These are phyloP conservation scores for Leptinotarsa rubiginosa DNA, from an alignment of 2,888 invertebrate genomes.

Conservation along the genomic window DNA sequence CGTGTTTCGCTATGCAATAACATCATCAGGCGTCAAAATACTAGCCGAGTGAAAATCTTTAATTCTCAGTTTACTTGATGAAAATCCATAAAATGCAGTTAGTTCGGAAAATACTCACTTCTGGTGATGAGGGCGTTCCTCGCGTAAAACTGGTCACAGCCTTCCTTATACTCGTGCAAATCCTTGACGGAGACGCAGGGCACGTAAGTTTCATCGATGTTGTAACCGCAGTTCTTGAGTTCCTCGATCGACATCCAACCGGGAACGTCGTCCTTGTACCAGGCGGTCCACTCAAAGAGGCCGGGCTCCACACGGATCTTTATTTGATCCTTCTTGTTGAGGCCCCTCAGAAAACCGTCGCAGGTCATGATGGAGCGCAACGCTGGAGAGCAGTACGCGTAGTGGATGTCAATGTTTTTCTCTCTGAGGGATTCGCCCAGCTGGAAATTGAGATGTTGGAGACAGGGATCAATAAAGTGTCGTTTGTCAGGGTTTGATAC, in stretches of 20 bases:
- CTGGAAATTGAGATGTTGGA: slow-evolving; percentile 23
- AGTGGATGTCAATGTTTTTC: slow-evolving; percentile 75
- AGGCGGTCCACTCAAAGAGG: slow-evolving; percentile 92
- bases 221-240: slow-evolving; percentile 78
- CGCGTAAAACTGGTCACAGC: slow-evolving; percentile 75
- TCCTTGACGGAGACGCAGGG: slow-evolving; percentile 71
- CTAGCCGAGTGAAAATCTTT: neutral
- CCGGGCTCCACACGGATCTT: slow-evolving; percentile 88
- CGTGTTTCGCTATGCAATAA: too few relatives aligned
- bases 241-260: slow-evolving; percentile 83
- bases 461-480: too few relatives aligned
- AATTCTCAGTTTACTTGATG: neutral
- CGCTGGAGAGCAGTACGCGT: slow-evolving; percentile 90
- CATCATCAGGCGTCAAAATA: too few relatives aligned
- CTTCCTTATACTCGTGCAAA: slow-evolving; percentile 71
- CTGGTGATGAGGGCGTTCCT: slow-evolving; percentile 73
- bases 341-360: slow-evolving; percentile 70
- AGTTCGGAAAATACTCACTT: slow-evolving; percentile 55
- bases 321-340: slow-evolving; percentile 67
- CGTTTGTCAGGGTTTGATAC: too few relatives aligned
- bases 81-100: neutral
- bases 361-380: slow-evolving; percentile 92
- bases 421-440: slow-evolving; percentile 87
- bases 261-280: slow-evolving; percentile 85
- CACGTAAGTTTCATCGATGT: slow-evolving; percentile 78